phyloP scores from a whole-genome alignment of 92 coral and sea anemone genomes.

The Micromussa lordhowensis region DNA sequence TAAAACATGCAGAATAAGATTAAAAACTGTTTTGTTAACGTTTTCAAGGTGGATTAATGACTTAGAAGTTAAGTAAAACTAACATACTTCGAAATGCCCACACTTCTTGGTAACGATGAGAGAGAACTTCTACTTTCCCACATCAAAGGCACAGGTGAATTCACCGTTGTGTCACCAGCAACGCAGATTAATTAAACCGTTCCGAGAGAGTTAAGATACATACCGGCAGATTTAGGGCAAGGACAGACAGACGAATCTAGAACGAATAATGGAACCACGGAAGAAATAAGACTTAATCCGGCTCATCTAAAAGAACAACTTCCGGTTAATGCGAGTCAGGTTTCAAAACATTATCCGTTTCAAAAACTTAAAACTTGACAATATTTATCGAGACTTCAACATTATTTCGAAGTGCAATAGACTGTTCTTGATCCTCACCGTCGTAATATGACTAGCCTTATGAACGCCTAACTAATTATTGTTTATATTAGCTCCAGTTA shows the following conservation, averaged over 20 bases:
- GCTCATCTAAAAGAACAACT: neutral
- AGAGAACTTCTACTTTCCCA: no score
- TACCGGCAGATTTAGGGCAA: neutral
- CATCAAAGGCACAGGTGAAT: neutral
- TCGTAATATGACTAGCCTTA: neutral
- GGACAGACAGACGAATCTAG: constrained; percentile 3
- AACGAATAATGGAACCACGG: neutral
- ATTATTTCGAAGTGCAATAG: neutral
- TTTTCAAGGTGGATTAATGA: no score
- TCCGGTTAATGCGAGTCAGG: neutral
- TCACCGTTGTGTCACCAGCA: neutral
- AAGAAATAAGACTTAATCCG: neutral
- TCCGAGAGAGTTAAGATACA: neutral
- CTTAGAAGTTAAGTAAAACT: no score
- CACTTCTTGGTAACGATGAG: neutral
- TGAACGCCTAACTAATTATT: neutral
- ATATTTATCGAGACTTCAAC: neutral
- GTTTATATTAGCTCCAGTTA: neutral
- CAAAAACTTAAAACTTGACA: neutral
- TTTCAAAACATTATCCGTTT: neutral
- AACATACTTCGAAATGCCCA: neutral
- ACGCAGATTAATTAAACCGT: neutral
- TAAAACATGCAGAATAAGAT: no score
- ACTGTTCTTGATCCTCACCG: neutral
- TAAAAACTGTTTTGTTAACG: no score